phyloP scores from a whole-genome alignment of 2,797 vertebrate species.

The Acipenser transmontanus region DNA sequence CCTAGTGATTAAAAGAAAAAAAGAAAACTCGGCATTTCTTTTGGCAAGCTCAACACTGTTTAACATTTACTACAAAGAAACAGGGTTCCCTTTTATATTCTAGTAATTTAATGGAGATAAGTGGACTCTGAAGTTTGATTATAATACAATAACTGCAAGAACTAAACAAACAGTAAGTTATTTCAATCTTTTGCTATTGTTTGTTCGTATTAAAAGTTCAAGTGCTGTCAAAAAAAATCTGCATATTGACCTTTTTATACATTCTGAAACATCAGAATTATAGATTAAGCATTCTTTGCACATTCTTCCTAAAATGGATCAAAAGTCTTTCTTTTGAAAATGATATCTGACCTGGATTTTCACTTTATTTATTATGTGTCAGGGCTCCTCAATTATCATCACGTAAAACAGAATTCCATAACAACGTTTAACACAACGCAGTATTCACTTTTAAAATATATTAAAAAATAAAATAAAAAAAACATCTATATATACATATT shows the following conservation, averaged over 20 bases:
- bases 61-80: background rate
- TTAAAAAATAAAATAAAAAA: too few relatives aligned
- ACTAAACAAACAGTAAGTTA: slow-evolving; percentile 73
- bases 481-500: too few relatives aligned
- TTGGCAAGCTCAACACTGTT: slow-evolving; percentile 28
- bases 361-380: too few relatives aligned
- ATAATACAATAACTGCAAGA: slow-evolving; percentile 71
- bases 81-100: background rate
- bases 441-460: too few relatives aligned
- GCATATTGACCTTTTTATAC: slow-evolving; percentile 82
- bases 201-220: slow-evolving; percentile 72
- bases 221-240: slow-evolving; percentile 73
- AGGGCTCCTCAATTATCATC: too few relatives aligned
- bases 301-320: slow-evolving; percentile 46
- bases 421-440: too few relatives aligned
- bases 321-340: too few relatives aligned
- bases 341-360: too few relatives aligned
- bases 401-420: too few relatives aligned
- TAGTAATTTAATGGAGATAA: slow-evolving; percentile 46
- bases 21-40: slow-evolving; percentile 36
- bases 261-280: slow-evolving; percentile 73
- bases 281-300: slow-evolving; percentile 61
- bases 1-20: slow-evolving; percentile 53
- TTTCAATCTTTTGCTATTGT: slow-evolving; percentile 76
- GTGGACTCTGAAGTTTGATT: slow-evolving; percentile 65